phyloP scores from a whole-genome alignment of 1,140 invertebrate genomes.

The Ctenoplectra terminalis region DNA sequence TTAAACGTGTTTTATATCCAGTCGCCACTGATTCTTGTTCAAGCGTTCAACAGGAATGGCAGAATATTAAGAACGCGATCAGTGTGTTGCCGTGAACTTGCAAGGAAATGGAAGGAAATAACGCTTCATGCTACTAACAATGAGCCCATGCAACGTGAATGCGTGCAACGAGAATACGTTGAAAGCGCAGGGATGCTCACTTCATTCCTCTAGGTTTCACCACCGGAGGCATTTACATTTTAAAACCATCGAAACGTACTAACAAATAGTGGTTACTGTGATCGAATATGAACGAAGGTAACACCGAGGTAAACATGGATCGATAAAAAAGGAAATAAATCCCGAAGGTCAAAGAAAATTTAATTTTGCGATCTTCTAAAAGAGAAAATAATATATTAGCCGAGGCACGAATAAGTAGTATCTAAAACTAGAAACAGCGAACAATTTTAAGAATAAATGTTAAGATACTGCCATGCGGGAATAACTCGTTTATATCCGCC shows the following conservation, averaged over 20 bases:
- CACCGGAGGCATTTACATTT: not conserved
- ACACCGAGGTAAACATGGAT: not conserved
- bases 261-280: not conserved
- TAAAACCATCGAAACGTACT: not conserved
- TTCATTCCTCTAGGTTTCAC: not conserved
- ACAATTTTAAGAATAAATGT: not conserved
- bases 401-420: not conserved
- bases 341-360: not conserved
- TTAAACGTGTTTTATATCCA: not conserved
- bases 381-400: not conserved
- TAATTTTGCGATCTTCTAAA: not conserved
- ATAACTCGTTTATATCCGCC: not conserved
- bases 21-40: no score
- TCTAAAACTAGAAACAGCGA: not conserved
- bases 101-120: constrained; percentile 28
- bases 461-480: not conserved
- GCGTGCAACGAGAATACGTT: not conserved
- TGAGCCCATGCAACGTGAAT: not conserved
- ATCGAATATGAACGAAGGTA: not conserved
- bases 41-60: not conserved
- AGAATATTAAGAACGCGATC: constrained; percentile 21
- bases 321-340: no score
- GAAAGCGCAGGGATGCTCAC: not conserved
- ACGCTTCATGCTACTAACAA: constrained; percentile 16
- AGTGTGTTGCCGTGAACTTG: not conserved